A percentile compares a stretch with the other conserved stretches of the same genome.
Evolutionary conservation across 1,140 invertebrate genomes (phyloP).

Genomic region (Drosophila miranda): DNA sequence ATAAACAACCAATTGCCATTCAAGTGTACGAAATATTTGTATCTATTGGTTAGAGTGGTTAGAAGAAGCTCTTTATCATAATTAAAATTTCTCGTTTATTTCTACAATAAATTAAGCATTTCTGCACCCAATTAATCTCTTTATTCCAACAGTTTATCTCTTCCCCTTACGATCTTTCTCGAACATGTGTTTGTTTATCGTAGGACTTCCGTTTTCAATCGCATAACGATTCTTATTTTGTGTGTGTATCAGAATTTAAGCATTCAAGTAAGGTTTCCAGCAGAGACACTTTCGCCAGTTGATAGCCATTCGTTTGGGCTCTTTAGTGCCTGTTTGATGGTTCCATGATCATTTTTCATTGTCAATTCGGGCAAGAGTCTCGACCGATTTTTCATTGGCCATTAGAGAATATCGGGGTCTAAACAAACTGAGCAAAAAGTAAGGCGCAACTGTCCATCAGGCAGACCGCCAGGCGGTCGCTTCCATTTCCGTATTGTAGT

Average conservation of each 20-base stretch:
- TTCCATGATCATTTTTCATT: conserved; percentile 36
- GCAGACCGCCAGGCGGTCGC: conserved; percentile 14
- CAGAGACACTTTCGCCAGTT: no score
- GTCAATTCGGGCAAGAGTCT: conserved; percentile 23
- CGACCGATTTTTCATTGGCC: conserved; percentile 41
- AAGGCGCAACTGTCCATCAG: conserved; percentile 68
- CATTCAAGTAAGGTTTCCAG: no score
- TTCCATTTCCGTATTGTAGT: conserved; percentile 57
- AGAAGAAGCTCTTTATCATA: background rate
- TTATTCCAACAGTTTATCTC: no score
- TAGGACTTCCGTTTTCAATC: no score
- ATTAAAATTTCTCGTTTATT: background rate
- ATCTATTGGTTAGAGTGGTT: background rate
- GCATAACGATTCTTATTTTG: no score
- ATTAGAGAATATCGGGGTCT: conserved; percentile 46
- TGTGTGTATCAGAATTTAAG: no score
- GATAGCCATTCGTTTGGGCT: no score
- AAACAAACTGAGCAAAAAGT: conserved; percentile 43
- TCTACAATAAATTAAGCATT: no score
- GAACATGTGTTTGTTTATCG: no score
- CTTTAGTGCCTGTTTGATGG: background rate
- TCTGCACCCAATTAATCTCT: no score
- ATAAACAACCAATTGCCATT: no score
- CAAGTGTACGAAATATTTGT: background rate
- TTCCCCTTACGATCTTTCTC: no score